Conservation (phyloP, 2,797 vertebrate genomes). For the Craterocephalus amniculus region DNA sequence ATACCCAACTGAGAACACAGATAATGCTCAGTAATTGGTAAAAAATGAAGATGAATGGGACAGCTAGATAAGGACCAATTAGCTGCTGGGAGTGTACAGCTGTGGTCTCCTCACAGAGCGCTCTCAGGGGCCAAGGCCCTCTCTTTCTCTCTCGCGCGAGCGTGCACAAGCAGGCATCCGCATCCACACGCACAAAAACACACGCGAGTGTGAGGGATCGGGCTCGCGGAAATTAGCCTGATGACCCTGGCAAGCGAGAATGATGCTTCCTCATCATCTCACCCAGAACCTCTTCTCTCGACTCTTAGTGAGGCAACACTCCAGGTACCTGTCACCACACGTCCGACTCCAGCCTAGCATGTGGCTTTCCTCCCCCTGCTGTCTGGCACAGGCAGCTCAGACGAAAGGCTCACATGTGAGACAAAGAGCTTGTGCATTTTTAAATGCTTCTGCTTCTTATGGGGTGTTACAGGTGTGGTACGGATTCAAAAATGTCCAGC, state of each 20-base stretch:
- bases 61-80: conserved; percentile 99
- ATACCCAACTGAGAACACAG: conserved; percentile 99
- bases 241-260: conserved; percentile 87
- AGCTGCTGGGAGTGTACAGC: conserved; percentile 99
- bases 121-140: conserved; percentile 97
- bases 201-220: conserved; percentile 52
- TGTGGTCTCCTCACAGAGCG: conserved; percentile 98
- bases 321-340: conserved; percentile 81
- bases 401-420: conserved; percentile 53
- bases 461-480: not conserved
- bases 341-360: conserved; percentile 81
- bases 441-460: conserved; percentile 12
- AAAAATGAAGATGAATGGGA: conserved; percentile 99
- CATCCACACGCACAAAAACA: conserved; percentile 42
- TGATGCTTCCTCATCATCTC: conserved; percentile 88
- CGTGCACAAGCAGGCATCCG: conserved; percentile 14
- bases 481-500: not conserved
- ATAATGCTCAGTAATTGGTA: conserved; percentile 99
- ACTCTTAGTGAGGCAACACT: conserved; percentile 84
- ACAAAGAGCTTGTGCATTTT: conserved; percentile 48
- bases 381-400: conserved; percentile 49
- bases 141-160: conserved; percentile 81
- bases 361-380: conserved; percentile 69
- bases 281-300: conserved; percentile 74
- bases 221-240: conserved; percentile 88